Conservation (phyloP, 2,113 vertebrate genomes). For the Panthera tigris region DNA sequence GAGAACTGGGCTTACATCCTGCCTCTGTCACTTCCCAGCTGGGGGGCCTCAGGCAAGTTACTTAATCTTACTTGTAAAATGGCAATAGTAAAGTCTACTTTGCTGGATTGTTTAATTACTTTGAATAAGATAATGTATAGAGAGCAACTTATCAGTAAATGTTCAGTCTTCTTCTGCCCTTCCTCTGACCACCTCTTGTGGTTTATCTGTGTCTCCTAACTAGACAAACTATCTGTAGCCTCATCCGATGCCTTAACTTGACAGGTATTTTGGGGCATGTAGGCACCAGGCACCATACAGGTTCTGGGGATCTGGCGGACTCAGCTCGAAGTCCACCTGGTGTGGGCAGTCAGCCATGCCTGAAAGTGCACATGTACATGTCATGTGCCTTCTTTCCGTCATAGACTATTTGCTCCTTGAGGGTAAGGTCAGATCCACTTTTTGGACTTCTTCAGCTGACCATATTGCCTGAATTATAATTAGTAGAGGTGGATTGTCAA, state of each 20-base stretch:
- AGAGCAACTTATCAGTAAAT: not conserved
- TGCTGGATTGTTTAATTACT: conserved; percentile 1
- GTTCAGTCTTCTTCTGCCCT: not conserved
- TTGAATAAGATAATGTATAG: not conserved
- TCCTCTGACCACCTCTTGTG: not conserved
- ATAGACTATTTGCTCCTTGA: not conserved
- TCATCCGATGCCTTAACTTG: not conserved
- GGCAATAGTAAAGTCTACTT: not conserved
- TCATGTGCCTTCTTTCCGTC: not conserved
- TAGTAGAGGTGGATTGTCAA: not conserved
- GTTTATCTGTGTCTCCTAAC: not conserved
- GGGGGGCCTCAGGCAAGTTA: not conserved
- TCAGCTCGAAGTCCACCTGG: not conserved
- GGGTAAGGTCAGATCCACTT: not conserved
- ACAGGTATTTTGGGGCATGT: not conserved
- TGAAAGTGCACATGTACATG: accelerated
- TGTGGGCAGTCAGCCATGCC: not conserved
- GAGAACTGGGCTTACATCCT: not conserved
- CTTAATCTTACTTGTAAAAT: not conserved
- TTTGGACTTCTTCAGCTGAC: not conserved
- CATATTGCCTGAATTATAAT: conserved; percentile 24
- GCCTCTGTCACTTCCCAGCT: not conserved
- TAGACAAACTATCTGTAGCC: not conserved
- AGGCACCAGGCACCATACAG: not conserved
- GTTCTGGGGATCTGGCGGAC: not conserved